phyloP scores from a whole-genome alignment of 2,113 vertebrate species.

The Sarotherodon lohbergeri region DNA sequence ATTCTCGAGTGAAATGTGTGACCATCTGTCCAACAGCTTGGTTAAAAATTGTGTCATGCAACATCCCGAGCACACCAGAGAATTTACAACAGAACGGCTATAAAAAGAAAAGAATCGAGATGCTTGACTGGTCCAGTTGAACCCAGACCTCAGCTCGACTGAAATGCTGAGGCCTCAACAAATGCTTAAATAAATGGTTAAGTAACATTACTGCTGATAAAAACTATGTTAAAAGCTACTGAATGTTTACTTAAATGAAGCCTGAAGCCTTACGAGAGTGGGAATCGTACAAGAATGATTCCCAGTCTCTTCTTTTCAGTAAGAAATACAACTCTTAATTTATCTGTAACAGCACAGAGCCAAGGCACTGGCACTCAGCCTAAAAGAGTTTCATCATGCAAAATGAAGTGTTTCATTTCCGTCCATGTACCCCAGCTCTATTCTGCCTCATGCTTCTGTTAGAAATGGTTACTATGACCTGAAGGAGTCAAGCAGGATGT shows the following conservation, averaged over 20 bases:
- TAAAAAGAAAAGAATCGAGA: background rate
- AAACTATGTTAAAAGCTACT: background rate
- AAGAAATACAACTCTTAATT: background rate
- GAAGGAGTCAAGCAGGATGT: background rate
- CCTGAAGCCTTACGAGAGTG: background rate
- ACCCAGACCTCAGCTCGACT: background rate
- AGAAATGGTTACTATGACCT: background rate
- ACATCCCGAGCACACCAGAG: background rate
- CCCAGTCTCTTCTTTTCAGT: background rate
- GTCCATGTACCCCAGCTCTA: background rate
- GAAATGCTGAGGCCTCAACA: background rate
- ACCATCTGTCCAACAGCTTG: background rate
- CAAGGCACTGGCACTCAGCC: background rate
- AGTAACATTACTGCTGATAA: background rate
- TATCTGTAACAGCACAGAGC: background rate
- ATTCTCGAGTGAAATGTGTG: background rate
- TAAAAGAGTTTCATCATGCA: background rate
- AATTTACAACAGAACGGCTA: background rate
- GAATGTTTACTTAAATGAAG: background rate
- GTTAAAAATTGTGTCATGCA: background rate
- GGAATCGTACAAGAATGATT: background rate
- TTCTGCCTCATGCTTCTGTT: background rate
- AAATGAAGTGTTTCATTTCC: background rate
- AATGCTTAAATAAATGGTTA: background rate
- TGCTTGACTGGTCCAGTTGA: background rate